phyloP scores from a whole-genome alignment of 2,888 invertebrate species.

The Mylabris sibirica region DNA sequence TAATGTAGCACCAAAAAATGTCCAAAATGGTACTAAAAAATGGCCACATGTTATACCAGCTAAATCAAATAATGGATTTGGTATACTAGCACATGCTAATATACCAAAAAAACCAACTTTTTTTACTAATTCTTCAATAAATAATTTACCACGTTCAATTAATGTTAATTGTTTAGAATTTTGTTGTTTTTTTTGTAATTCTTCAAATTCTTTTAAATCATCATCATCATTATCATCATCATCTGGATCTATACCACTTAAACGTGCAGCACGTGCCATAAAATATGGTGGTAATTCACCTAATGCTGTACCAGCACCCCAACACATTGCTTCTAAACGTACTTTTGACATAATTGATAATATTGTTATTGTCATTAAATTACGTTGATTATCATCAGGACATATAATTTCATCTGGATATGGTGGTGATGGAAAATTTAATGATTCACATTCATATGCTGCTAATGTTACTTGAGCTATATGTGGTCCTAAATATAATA shows the following conservation, averaged over 20 bases:
- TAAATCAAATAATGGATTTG: constrained; percentile 98
- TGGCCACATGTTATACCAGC: constrained; percentile 99
- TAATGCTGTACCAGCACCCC: constrained; percentile 98
- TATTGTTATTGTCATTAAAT: constrained; percentile 76
- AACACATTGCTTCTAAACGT: constrained; percentile 94
- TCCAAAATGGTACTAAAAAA: constrained; percentile 99
- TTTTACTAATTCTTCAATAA: constrained; percentile 89
- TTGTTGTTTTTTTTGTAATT: constrained; percentile 70
- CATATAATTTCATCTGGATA: constrained; percentile 98
- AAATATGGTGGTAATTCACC: constrained; percentile 99
- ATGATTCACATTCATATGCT: constrained; percentile 94
- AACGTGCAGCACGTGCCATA: constrained; percentile 91
- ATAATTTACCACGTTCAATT: constrained; percentile 81
- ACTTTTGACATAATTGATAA: constrained; percentile 96
- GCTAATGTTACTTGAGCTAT: constrained; percentile 98
- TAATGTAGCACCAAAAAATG: constrained; percentile 98
- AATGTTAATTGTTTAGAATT: constrained; percentile 68
- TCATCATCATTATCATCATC: constrained; percentile 74
- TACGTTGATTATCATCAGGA: constrained; percentile 70
- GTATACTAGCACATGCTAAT: constrained; percentile 94
- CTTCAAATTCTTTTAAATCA: constrained; percentile 78
- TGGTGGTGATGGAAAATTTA: constrained; percentile 97
- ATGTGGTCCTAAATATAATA: constrained; percentile 98
- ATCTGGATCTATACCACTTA: constrained; percentile 61
- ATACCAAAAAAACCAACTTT: constrained; percentile 96